phyloP scores from a whole-genome alignment of 2,113 vertebrate genomes.

The Nerophis lumbriciformis region DNA sequence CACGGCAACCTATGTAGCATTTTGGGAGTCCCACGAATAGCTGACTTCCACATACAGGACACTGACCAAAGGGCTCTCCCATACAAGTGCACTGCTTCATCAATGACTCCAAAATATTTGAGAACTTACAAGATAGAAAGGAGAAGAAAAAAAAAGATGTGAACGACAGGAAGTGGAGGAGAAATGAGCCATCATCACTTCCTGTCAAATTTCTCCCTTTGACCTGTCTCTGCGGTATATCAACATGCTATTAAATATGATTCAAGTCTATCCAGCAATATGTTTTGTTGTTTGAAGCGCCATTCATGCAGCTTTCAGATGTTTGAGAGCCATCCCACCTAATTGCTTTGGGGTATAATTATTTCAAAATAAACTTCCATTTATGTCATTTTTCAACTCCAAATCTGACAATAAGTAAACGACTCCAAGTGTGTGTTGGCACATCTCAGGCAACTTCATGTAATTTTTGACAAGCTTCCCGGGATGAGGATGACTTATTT shows the following conservation, averaged over 20 bases:
- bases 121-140: constrained; percentile 25
- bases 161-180: constrained; percentile 37
- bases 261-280: constrained; percentile 46
- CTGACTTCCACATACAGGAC: constrained; percentile 35
- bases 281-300: neutral
- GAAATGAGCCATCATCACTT: constrained; percentile 42
- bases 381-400: no score
- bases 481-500: no score
- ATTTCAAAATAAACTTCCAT: no score
- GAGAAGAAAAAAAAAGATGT: constrained; percentile 22
- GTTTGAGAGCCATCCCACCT: no score
- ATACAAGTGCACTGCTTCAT: constrained; percentile 56
- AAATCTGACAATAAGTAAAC: no score
- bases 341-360: no score
- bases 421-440: no score
- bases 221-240: constrained; percentile 64
- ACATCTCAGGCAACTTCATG: no score
- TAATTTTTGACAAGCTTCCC: no score
- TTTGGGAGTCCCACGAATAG: constrained; percentile 33
- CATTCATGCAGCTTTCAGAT: neutral
- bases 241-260: constrained; percentile 73
- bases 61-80: constrained; percentile 62
- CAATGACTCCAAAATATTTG: constrained; percentile 37
- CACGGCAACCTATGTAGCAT: constrained; percentile 56
- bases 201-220: constrained; percentile 51